Conservation (phyloP, 23 tunicate species). For the Phallusia fumigata region DNA sequence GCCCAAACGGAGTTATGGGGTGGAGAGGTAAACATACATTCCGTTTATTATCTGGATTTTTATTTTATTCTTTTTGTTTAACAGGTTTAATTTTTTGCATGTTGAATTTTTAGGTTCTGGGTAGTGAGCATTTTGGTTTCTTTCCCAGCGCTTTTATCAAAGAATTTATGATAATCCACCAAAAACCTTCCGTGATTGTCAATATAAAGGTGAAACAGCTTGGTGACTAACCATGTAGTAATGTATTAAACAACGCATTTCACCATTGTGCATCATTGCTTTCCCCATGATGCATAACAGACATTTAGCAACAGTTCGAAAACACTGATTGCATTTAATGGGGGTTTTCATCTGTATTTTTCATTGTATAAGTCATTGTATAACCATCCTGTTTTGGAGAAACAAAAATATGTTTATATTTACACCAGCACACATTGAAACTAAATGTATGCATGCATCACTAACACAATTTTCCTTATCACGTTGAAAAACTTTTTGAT, state of each 20-base stretch:
- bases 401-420: background rate
- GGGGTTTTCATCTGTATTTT: too few species aligned
- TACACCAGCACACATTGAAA: too few species aligned
- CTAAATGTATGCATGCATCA: too few species aligned
- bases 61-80: slow-evolving; percentile 9
- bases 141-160: slow-evolving; percentile 92
- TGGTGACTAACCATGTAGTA: slow-evolving; percentile 51
- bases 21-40: slow-evolving; percentile 53
- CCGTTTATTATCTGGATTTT: background rate
- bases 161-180: slow-evolving; percentile 67
- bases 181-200: slow-evolving; percentile 62
- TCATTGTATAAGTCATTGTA: background rate
- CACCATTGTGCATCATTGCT: too few species aligned
- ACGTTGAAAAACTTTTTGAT: too few species aligned
- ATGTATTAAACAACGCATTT: slow-evolving; percentile 35
- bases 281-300: too few species aligned
- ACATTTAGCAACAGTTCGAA: slow-evolving; percentile 29
- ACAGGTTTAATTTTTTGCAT: background rate
- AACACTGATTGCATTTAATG: background rate
- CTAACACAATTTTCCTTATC: too few species aligned
- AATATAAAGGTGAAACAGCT: slow-evolving; percentile 56
- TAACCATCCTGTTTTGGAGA: background rate
- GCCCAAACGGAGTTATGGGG: slow-evolving; percentile 86
- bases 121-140: slow-evolving; percentile 86
- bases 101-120: slow-evolving; percentile 59